Percentiles rank a stretch among this genome's conserved stretches.
Conservation (phyloP, 2,797 vertebrate genomes). For the Semaprochilodus insignis region DNA sequence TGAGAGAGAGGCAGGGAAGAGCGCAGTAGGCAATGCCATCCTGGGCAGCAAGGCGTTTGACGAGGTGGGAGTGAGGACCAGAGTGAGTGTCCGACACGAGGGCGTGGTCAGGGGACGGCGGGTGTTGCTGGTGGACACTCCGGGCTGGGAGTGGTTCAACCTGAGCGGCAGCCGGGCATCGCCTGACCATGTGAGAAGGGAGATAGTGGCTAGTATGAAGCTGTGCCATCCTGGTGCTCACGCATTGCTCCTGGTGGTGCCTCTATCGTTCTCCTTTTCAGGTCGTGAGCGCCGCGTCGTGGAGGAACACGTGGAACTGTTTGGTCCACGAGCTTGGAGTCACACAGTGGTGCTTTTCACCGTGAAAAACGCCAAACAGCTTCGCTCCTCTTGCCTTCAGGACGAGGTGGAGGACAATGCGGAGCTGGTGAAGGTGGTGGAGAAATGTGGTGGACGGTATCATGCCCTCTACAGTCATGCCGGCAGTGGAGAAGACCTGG, state of each 20-base stretch:
- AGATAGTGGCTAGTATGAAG: conserved; percentile 49
- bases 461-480: conserved; percentile 45
- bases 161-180: conserved; percentile 29
- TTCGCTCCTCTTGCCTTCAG: conserved; percentile 40
- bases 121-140: conserved; percentile 55
- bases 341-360: conserved; percentile 60
- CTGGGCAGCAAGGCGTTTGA: conserved; percentile 53
- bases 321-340: conserved; percentile 59
- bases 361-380: conserved; percentile 41
- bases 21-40: conserved; percentile 56
- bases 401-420: conserved; percentile 55
- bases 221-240: conserved; percentile 60
- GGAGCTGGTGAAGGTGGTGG: conserved; percentile 49
- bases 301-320: conserved; percentile 58
- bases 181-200: conserved; percentile 1
- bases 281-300: conserved; percentile 29
- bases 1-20: conserved; percentile 59
- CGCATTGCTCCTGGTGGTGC: conserved; percentile 57
- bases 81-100: conserved; percentile 28
- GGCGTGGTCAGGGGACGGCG: conserved; percentile 37
- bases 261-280: conserved; percentile 57
- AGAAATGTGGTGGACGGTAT: conserved; percentile 52
- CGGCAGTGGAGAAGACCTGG: conserved; percentile 35
- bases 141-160: conserved; percentile 62
- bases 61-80: conserved; percentile 50